Evolutionary conservation across 1,140 invertebrate genomes (phyloP), one percentile per base, ranked within the genome.

Genomic region (Ladona fulva): DNA sequence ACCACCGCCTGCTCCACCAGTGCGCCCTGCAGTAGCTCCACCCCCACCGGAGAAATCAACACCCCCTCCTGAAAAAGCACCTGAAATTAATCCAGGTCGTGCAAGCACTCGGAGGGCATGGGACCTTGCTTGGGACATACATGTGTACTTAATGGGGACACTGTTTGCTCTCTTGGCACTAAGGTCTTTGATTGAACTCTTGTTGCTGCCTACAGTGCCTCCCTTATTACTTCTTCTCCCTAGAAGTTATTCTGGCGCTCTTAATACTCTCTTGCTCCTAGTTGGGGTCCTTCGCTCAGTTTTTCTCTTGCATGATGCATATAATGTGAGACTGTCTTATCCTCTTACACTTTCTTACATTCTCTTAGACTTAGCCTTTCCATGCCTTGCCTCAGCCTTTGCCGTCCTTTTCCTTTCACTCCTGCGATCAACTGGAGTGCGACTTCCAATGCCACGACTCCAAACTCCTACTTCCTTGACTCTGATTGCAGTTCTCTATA

Each of bases 281-380:
- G 91, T 95, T 12, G 95, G 95, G 80, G 88, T 92, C 7, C 86
- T 94, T 79, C 87, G 95, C 74, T 93, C 94, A 80, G 92, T 95
- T 81, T 95, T 95, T 82, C 88, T 97, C 76, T 93, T 95, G 80
- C 93, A 95, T 81, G 95, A 97, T 86, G 92, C 94, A 0, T 97
- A 97, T 82, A 96, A 96, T 82, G 90, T 93, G 10, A 90, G 91
- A 78, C 88, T 89, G 66, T 92, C 91, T 0, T 89, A 95, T 80
- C 92, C 92, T 42, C 88, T 91, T n/a, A 91, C 93, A 52, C 83
- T 95, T 14, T 92, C 94, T 37, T 91, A 92, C 79, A 89, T 96
- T n/a, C 83, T 96, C 1, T 89, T 95, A 77, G 91, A 95, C 81
- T 88, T 95, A 25, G 93, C 93, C 0, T 91, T 93, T 24, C 95